These are phyloP conservation scores for Hyperoplus immaculatus DNA, from an alignment of 2,797 vertebrate species.

Conservation along the genomic window DNA sequence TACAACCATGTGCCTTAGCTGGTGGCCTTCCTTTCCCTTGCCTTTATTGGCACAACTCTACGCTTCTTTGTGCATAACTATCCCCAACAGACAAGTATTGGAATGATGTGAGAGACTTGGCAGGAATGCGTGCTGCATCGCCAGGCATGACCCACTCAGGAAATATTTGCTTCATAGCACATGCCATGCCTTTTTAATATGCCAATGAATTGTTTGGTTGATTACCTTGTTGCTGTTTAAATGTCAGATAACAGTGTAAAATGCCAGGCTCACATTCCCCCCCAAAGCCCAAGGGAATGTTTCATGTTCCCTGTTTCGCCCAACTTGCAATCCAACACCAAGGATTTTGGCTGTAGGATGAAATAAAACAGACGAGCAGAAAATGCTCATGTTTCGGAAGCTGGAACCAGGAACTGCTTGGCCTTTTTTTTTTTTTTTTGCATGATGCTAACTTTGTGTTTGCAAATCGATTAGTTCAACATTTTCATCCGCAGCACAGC, in stretches of 20 bases:
- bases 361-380: not conserved
- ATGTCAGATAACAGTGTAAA: not conserved
- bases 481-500: not conserved
- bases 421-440: not conserved
- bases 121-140: not conserved
- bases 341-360: not conserved
- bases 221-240: constrained; percentile 8
- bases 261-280: not conserved
- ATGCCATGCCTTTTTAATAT: not conserved
- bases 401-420: not conserved
- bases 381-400: not conserved
- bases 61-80: not conserved
- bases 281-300: not conserved
- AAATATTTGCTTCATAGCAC: not conserved
- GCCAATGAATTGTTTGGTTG: not conserved
- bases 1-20: not conserved
- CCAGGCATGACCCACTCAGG: not conserved
- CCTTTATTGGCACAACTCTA: not conserved
- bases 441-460: not conserved
- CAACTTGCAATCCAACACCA: not conserved
- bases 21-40: not conserved
- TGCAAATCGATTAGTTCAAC: not conserved
- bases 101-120: not conserved
- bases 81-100: too few species aligned
- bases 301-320: constrained; percentile 1